Conservation (phyloP, 2,113 vertebrate species). For the Formicarius rufipectus region DNA sequence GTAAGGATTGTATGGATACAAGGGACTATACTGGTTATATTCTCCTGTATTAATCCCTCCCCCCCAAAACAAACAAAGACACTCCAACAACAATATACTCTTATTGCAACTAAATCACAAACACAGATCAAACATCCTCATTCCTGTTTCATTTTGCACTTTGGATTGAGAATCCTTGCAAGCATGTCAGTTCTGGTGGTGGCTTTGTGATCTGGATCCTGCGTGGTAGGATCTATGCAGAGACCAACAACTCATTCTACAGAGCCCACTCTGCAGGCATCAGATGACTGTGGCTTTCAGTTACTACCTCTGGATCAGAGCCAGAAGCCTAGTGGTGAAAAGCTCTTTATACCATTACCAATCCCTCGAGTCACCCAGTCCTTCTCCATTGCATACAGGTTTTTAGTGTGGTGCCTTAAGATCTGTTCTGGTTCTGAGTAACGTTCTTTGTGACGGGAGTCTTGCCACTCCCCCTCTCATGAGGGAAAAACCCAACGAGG, state of each 20-base stretch:
- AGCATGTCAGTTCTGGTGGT: constrained; percentile 21
- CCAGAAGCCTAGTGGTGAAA: constrained; percentile 69
- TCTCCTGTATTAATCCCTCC: not conserved
- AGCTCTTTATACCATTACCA: constrained; percentile 71
- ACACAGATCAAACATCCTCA: not conserved
- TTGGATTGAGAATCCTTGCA: not conserved
- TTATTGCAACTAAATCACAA: not conserved
- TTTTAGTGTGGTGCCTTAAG: constrained; percentile 60
- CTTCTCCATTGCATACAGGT: constrained; percentile 61
- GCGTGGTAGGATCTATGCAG: constrained; percentile 56
- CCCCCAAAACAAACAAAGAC: not conserved
- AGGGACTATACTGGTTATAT: not conserved
- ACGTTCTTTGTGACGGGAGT: constrained; percentile 51
- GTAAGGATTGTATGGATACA: not conserved
- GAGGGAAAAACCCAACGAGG: not conserved
- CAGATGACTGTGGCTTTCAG: constrained; percentile 72
- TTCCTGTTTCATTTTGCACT: not conserved
- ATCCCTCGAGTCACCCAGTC: constrained; percentile 61
- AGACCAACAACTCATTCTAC: constrained; percentile 63
- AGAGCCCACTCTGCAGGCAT: constrained; percentile 62
- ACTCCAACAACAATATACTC: not conserved
- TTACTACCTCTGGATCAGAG: constrained; percentile 67
- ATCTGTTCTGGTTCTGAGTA: constrained; percentile 59
- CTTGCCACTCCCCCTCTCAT: constrained; percentile 51
- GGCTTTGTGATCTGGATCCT: constrained; percentile 59